Evolutionary conservation across 2,888 invertebrate species (phyloP).

Genomic region (Ennomos fuscantarius): DNA sequence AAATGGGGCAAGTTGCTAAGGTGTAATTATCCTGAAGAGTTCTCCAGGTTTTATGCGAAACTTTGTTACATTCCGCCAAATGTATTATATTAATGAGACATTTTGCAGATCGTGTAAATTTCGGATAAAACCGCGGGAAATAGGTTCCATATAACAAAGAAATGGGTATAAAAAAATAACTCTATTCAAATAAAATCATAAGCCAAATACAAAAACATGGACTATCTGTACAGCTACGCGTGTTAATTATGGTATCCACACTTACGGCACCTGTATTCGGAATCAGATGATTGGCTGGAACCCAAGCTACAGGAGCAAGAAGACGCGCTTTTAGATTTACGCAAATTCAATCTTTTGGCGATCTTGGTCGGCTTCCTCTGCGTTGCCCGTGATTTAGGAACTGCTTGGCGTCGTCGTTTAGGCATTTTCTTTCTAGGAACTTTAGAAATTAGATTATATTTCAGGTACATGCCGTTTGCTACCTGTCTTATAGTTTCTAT

Average conservation of each 20-base stretch:
- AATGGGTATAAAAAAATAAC: too few species aligned
- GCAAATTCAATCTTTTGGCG: neutral
- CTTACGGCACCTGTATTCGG: neutral
- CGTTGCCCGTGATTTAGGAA: neutral
- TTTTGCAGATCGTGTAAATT: too few species aligned
- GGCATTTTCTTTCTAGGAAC: neutral
- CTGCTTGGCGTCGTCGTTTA: neutral
- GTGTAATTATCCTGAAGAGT: too few species aligned
- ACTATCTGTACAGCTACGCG: neutral
- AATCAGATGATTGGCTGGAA: neutral
- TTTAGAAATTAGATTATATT: neutral
- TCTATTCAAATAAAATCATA: too few species aligned
- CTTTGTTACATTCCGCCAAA: too few species aligned
- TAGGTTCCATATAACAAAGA: too few species aligned
- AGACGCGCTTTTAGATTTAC: neutral
- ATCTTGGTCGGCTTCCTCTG: neutral
- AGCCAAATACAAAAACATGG: neutral
- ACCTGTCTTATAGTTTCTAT: neutral
- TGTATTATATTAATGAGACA: too few species aligned
- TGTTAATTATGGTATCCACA: neutral
- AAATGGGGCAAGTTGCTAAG: too few species aligned
- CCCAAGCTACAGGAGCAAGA: neutral
- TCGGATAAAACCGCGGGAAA: too few species aligned
- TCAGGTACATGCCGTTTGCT: neutral
- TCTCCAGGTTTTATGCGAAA: too few species aligned